Base-by-base conservation (phyloP, 1,140 invertebrate genomes). In the Sesamia nonagrioides region DNA sequence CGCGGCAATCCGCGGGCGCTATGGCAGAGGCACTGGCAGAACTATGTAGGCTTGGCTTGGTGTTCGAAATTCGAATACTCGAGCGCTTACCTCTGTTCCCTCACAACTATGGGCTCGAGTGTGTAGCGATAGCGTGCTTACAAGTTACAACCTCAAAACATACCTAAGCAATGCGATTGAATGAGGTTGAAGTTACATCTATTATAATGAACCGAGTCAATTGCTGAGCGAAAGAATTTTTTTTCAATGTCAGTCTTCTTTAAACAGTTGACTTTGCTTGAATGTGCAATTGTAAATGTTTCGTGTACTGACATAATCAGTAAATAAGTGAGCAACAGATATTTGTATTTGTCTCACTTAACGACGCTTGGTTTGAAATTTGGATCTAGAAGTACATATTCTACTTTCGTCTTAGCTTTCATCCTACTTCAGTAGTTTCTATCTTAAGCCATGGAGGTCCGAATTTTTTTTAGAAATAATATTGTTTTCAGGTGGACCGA, bases 21-120 rank as follows among this genome's bases (percentile, higher is more conserved):
- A 82, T 81, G 80, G 77, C 82, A 80, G 84, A 84, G 82, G 73
- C 60, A 92, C 91, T 91, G 89, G 82, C 75, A 79, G 45, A 18
- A 60, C 18, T 61, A 37, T 11, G 1, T 27, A 1, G 27, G 27
- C 27, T 27, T 27, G 27, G 56, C 35, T 60, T 58, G 52, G 54
- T 35, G 33, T 60, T 76, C 48, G 60, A 18, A 48, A 40, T 60
- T 76, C 48, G 60, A 18, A 48, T 71, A 35, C 48, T 11, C 60
- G 56, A 50, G 66, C 66, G 42, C 4, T 18, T 21, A 33, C 42
- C 40, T 3, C 68, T 27, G 13, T 52, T 71, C 27, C 27, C 48
- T 52, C 68, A 54, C 48, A 17, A 56, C 52, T 45, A 60, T 71
- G 18, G 76, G 21, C 63, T 66, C 63, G n/a, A 17, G 50, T 40